phyloP scores from a whole-genome alignment of 1,140 invertebrate genomes.

The Prorops nasuta region DNA sequence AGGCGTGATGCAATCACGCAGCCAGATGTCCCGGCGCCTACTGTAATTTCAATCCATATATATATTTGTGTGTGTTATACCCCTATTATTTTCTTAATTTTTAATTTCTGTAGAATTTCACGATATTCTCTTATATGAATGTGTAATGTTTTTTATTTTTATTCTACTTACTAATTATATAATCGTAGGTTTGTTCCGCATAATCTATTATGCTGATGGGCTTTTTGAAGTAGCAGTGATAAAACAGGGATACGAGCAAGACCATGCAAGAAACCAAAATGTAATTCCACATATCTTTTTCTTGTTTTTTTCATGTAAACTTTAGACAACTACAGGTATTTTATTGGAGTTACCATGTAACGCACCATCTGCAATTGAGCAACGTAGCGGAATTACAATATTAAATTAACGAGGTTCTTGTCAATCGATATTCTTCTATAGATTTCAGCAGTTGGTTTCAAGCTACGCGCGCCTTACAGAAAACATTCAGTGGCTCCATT shows the following conservation, averaged over 20 bases:
- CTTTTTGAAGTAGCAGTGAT: slow-evolving; percentile 34
- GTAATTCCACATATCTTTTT: slow-evolving; percentile 43
- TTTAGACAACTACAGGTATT: no score
- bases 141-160: not conserved
- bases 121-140: not conserved
- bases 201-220: slow-evolving; percentile 42
- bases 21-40: slow-evolving; percentile 80
- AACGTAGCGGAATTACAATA: no score
- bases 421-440: no score
- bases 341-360: no score
- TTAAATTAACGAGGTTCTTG: no score
- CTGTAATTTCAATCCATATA: slow-evolving; percentile 41
- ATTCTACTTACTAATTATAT: slow-evolving; percentile 43
- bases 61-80: no score
- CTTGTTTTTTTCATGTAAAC: no score
- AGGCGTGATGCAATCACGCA: slow-evolving; percentile 73
- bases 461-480: no score
- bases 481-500: no score
- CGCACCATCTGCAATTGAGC: no score
- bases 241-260: slow-evolving; percentile 38
- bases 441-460: no score
- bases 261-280: slow-evolving; percentile 34
- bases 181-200: slow-evolving; percentile 43
- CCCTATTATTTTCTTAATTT: no score
- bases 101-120: not conserved